Evolutionary conservation across 2,888 invertebrate species (phyloP), one percentile per base, ranked within the genome.

Genomic region (Pristionchus arcanus): DNA sequence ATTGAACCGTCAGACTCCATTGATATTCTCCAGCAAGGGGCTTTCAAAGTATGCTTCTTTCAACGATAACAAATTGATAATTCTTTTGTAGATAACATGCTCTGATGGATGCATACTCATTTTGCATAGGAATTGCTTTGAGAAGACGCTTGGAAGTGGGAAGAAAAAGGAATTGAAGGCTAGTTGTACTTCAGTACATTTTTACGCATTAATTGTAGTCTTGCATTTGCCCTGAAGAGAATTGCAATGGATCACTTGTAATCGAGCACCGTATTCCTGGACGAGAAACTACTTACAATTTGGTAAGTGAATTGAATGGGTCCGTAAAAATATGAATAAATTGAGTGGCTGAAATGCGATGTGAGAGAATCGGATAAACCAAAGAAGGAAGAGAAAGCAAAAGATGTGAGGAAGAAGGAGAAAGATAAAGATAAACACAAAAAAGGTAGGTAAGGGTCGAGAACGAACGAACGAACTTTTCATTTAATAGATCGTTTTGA

Each of bases 141-240:
- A 87, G 28, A 37, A 71, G 19, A 68, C 49, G 15, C 71, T 87
- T 68, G 71, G 71, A 31, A 71, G 59, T 87, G 71, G 71, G 25
- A 87, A 87, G 87, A 87, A 87, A 68, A 87, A 87, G 28, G 87
- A 87, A 71, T 31, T 87, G 15, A 87, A 87, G 87, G 87, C 42
- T 19, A 42, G 21, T 77, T 77, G 25, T 42, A 42, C 9, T 19
- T 3, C 25, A 42, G 5, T 21, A 21, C 13, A 49, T 21, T 15
- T 77, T 31, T 28, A 34, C 71, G 11, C 19, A 34, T 77, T 81
- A 31, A 49, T 55, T 84, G 0, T 31, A 84, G 84, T 55, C 55
- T 21, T 55, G 84, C 49, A 21, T 71, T 15, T 87, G 87, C 34
- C 87, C 87, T 28, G 71, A 53, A 5, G 53, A 87, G 21, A 49